Conservation (phyloP, 2,113 vertebrate species). For the Meleagris gallopavo region DNA sequence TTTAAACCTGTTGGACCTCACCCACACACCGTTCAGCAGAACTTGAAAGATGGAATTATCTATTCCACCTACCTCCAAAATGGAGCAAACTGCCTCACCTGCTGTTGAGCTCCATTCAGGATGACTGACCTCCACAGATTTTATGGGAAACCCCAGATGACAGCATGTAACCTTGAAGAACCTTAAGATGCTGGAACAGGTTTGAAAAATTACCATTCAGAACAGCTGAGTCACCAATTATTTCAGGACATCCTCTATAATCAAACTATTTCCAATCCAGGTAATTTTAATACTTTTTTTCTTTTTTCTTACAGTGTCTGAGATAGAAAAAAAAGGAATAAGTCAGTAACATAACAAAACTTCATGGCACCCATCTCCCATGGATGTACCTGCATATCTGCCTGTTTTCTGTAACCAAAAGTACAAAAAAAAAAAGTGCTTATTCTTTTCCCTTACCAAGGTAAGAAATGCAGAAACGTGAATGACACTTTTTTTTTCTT, state of each 20-base stretch:
- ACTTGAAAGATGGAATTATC: background rate
- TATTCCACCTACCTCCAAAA: background rate
- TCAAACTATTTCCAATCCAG: background rate
- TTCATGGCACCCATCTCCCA: background rate
- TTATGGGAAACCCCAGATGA: background rate
- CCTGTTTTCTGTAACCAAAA: background rate
- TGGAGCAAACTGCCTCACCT: background rate
- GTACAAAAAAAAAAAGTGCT: background rate
- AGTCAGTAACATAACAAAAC: background rate
- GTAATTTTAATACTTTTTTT: background rate
- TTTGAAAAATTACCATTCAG: background rate
- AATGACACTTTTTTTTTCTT: background rate
- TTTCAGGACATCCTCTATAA: background rate
- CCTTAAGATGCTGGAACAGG: background rate
- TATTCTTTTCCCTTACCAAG: background rate
- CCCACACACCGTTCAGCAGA: background rate
- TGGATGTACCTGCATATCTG: background rate
- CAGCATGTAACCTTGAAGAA: background rate
- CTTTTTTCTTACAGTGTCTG: accelerated
- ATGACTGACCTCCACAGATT: background rate
- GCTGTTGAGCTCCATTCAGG: background rate
- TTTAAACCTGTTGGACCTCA: background rate
- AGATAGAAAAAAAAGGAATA: background rate
- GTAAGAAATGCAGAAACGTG: background rate
- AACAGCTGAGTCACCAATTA: background rate